Evolutionary conservation across 2,797 vertebrate species (phyloP).

Genomic region (Enteromius fasciolatus): DNA sequence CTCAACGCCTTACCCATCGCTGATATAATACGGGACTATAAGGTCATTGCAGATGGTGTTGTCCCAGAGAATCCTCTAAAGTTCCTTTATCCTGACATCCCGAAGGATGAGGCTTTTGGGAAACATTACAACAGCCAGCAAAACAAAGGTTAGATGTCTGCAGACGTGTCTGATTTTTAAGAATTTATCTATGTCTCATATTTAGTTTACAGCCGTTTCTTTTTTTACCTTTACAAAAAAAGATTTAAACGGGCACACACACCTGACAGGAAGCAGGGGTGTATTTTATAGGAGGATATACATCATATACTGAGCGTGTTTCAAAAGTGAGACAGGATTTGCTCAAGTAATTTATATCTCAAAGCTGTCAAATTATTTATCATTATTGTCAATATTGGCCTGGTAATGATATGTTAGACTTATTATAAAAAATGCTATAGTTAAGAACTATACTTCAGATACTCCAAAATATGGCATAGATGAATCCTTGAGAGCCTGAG

Average conservation of each 20-base stretch:
- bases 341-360: too few species aligned
- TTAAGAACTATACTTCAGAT: neutral
- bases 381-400: too few species aligned
- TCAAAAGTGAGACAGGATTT: too few species aligned
- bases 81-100: slow-evolving; percentile 93
- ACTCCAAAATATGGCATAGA: neutral
- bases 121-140: slow-evolving; percentile 95
- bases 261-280: neutral
- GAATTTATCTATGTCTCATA: neutral
- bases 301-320: too few species aligned
- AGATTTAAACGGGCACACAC: neutral
- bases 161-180: neutral
- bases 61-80: slow-evolving; percentile 94
- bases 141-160: slow-evolving; percentile 80
- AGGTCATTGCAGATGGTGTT: slow-evolving; percentile 92
- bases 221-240: neutral
- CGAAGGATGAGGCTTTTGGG: slow-evolving; percentile 94
- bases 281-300: too few species aligned
- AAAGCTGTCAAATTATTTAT: too few species aligned
- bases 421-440: too few species aligned
- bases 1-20: slow-evolving; percentile 90
- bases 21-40: slow-evolving; percentile 95
- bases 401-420: too few species aligned
- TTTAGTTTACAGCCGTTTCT: neutral
- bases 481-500: neutral